A percentile compares a stretch with the other conserved stretches of the same genome.
These are phyloP conservation scores for Syngnathoides biaculeatus DNA, from an alignment of 2,113 vertebrate species.

Conservation along the genomic window DNA sequence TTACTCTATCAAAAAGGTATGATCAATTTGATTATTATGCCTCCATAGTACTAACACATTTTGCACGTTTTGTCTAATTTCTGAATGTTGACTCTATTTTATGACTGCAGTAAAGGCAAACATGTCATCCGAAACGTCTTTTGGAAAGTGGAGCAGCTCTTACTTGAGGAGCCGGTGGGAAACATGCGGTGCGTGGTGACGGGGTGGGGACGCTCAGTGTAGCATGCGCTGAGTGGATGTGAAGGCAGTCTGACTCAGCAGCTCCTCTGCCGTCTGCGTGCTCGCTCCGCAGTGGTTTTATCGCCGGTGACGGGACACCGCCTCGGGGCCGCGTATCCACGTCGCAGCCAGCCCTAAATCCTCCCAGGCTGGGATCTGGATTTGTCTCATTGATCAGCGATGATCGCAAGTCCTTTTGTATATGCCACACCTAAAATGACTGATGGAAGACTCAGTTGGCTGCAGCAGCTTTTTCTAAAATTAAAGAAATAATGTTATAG, in stretches of 20 bases:
- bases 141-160: background rate
- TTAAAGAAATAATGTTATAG: background rate
- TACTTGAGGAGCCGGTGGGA: constrained; percentile 39
- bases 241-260: constrained; percentile 67
- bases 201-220: constrained; percentile 23
- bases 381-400: constrained; percentile 32
- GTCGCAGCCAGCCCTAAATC: constrained; percentile 32
- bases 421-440: constrained; percentile 11
- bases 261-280: constrained; percentile 59
- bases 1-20: no score
- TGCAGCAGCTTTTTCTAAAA: background rate
- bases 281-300: constrained; percentile 58
- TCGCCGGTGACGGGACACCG: constrained; percentile 53
- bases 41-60: background rate
- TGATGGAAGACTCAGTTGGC: background rate
- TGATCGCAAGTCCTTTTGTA: constrained; percentile 10
- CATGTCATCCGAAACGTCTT: background rate
- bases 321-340: constrained; percentile 40
- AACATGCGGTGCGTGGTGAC: constrained; percentile 12
- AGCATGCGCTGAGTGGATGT: constrained; percentile 50
- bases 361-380: constrained; percentile 31
- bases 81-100: background rate
- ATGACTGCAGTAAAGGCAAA: background rate
- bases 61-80: background rate
- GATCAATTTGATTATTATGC: no score